phyloP scores from a whole-genome alignment of 2,113 vertebrate species.

The Empidonax alnorum region DNA sequence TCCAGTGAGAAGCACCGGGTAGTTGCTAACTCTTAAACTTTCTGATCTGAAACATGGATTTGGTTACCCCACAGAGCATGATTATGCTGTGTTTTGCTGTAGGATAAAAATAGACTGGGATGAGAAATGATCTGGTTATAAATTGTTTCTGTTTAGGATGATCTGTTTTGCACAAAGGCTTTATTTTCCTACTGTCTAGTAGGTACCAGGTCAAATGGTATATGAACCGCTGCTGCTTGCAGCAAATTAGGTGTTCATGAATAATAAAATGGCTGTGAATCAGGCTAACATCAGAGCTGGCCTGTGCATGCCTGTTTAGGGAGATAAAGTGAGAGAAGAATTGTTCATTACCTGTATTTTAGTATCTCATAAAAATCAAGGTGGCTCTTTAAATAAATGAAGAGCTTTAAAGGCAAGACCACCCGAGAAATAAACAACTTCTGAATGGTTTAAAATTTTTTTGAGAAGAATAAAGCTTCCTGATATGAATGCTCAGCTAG shows the following conservation, averaged over 20 bases:
- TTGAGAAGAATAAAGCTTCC: background rate
- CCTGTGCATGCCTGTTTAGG: background rate
- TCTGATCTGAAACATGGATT: background rate
- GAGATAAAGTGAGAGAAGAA: background rate
- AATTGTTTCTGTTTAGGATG: background rate
- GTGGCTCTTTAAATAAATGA: background rate
- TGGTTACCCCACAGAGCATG: background rate
- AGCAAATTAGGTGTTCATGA: background rate
- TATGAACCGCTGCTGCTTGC: background rate
- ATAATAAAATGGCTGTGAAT: constrained; percentile 29
- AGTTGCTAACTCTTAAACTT: background rate
- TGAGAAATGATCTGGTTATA: background rate
- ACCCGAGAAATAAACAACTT: background rate
- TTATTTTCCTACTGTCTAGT: constrained; percentile 2
- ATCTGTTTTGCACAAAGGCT: constrained; percentile 3
- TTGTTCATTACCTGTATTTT: background rate
- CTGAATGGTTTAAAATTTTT: background rate
- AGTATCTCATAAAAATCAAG: background rate
- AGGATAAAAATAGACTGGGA: background rate
- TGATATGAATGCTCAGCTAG: background rate
- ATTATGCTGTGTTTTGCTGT: background rate
- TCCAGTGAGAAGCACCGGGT: background rate
- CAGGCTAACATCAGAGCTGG: background rate
- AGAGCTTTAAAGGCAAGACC: background rate
- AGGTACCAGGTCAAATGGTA: constrained; percentile 26